Base-by-base conservation (phyloP, 2,888 invertebrate genomes). In the Frankliniella fusca region DNA sequence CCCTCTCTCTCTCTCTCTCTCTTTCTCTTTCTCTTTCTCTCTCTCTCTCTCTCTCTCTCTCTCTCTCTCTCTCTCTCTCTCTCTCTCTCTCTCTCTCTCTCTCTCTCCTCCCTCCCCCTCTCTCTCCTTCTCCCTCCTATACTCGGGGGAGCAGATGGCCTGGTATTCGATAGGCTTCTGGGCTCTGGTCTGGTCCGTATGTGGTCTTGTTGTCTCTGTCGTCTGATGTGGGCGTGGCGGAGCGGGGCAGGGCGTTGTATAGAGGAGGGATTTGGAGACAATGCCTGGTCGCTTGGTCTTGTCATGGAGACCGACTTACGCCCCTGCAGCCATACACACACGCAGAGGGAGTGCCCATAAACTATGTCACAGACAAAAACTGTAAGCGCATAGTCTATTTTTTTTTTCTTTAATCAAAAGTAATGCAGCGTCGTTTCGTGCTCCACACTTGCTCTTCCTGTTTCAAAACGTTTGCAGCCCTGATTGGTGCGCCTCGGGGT, bases 21-120 rank as follows among this genome's bases (percentile, higher is more conserved):
- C 54, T 61, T 18, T 61, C 61, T 15, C 80, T 80, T 80, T 79
- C 80, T 50, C 81, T 80, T 81, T 80, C 82, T 15, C 80, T 82
- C 83, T 61, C 61, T 61, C 61, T 61, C 61, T 61, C 61, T 84
- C 83, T 54, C 83, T 82, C 83, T 82, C 83, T 80, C 83, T 83
- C 84, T 84, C 82, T 83, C 82, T 82, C 83, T 81, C 81, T 79
- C 81, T 82, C 82, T 82, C 54, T 82, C 81, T 80, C 80, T 76
- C 80, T 15, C 18, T 70, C 79, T 81, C 15, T 27, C 38, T 38
- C 38, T 38, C 38, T 5, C 38, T 5, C 38, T 38, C 38, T 38
- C 38, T 38, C 38, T 38, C 38, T 38, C 38, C 38, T 38, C 38
- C 5, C 38, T 38, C 38, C 5, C 38, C 38, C 38, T 38, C 38